A percentile compares a stretch with the other conserved stretches of the same genome.
These are phyloP conservation scores for Acanthaster planci DNA, from an alignment of 35 echinoderm and acorn worm species.

Conservation along the genomic window DNA sequence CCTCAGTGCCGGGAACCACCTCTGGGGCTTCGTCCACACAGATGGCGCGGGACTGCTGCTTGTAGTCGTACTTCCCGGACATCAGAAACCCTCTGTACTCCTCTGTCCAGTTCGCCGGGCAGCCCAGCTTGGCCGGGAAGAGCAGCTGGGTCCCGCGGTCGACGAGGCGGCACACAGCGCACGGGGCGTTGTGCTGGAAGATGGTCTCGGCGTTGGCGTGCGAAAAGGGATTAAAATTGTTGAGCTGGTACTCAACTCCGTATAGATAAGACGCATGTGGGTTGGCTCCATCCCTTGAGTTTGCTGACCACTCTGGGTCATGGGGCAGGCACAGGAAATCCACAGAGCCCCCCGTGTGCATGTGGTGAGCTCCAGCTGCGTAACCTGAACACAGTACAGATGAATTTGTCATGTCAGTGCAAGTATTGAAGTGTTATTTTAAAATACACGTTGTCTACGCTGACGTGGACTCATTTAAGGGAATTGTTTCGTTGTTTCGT, in stretches of 20 bases:
- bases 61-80: background rate
- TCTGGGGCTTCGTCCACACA: slow-evolving; percentile 25
- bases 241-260: background rate
- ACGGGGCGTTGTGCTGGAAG: slow-evolving; percentile 1
- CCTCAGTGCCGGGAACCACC: background rate
- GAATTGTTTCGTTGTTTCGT: too few species aligned
- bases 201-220: background rate
- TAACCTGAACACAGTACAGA: background rate
- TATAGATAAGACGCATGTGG: background rate
- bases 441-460: too few species aligned
- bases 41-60: background rate
- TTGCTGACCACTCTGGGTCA: background rate
- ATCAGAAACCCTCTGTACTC: slow-evolving; percentile 42
- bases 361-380: background rate
- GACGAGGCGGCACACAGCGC: slow-evolving; percentile 16
- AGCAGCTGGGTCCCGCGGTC: slow-evolving; percentile 1
- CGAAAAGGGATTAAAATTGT: background rate
- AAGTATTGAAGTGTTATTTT: too few species aligned
- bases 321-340: slow-evolving; percentile 19
- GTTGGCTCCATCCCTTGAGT: background rate
- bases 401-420: too few species aligned
- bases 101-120: slow-evolving; percentile 18
- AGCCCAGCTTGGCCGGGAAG: slow-evolving; percentile 2
- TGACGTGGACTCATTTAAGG: too few species aligned
- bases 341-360: background rate